phyloP scores from a whole-genome alignment of 2,888 invertebrate genomes.

The Habroteleia sp. region DNA sequence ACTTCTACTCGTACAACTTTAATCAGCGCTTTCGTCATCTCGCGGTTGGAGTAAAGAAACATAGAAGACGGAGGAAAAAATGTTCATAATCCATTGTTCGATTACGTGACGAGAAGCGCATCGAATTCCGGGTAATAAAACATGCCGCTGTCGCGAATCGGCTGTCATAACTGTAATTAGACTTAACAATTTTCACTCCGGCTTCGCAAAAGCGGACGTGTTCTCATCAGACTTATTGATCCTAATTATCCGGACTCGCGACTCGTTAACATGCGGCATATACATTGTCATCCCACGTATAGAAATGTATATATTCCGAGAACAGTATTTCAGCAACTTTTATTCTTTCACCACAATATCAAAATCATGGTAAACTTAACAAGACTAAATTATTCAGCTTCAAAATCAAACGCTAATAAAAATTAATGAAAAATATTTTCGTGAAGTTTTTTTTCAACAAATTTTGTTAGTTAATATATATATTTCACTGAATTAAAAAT shows the following conservation, averaged over 20 bases:
- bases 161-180: constrained; percentile 45
- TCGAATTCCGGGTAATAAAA: constrained; percentile 52
- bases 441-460: no score
- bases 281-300: constrained; percentile 58
- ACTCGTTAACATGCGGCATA: constrained; percentile 44
- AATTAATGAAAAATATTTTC: no score
- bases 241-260: constrained; percentile 54
- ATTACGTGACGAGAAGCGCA: constrained; percentile 33
- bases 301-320: constrained; percentile 4
- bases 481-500: no score
- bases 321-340: not conserved
- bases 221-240: constrained; percentile 61
- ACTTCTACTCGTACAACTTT: no score
- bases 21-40: no score
- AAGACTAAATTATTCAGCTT: no score
- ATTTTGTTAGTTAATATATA: no score
- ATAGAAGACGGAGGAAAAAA: no score
- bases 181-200: constrained; percentile 48
- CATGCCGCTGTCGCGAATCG: constrained; percentile 6
- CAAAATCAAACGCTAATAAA: no score
- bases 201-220: constrained; percentile 47
- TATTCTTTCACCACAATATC: no score
- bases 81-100: constrained; percentile 27
- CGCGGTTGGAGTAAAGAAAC: no score
- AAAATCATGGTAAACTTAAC: no score